Base-by-base conservation (phyloP, 1,140 invertebrate species). In the Rhagoletis zephyria region DNA sequence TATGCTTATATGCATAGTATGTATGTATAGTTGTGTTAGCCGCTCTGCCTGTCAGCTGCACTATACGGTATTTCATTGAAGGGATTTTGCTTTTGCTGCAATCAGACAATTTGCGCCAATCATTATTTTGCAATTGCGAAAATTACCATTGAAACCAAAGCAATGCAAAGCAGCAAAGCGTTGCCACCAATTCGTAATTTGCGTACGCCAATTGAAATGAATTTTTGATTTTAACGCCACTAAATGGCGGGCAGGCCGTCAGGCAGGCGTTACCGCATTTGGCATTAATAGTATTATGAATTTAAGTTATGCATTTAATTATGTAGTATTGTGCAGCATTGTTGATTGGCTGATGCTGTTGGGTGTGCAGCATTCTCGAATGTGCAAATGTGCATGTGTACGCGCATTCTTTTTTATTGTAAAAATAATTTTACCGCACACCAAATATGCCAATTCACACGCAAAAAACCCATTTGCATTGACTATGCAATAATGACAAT, bases 171-270 rank as follows among this genome's bases (percentile, higher is more conserved):
- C 74, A 56, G 48, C 51, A 81, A 74, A 74, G 48, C 74, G 48
- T 59, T 81, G 48, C 48, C 74, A 81, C 74, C 74, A 51, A n/a
- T 81, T 56, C 7, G 74, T 9, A 81, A 81, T 81, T n/a, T 81
- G 48, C 56, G 48, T 7, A 19, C 10, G 74, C 48, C 48, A 81
- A 81, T 51, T 81, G 74, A 81, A 81, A 30, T 59, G 48, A 56
- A 81, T 56, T 81, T 81, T 81, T 81, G 48, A 81, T 81, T 81
- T 59, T 81, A 45, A 81, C 74, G n/a, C 74, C 74, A 81, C 16
- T n/a, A 42, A 51, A 56, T 51, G n/a, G 4, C 48, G 56, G n/a
- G 48, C 48, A 30, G 30, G 30, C 30, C 0, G 30, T 0, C 6
- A 77, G 16, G 45, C 70, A 30, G 30, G 30, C 30, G 30, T 30